Percentiles rank a stretch among this genome's conserved stretches.
phyloP scores from a whole-genome alignment of 2,888 invertebrate genomes.

The Hirtodrosophila alboralis region DNA sequence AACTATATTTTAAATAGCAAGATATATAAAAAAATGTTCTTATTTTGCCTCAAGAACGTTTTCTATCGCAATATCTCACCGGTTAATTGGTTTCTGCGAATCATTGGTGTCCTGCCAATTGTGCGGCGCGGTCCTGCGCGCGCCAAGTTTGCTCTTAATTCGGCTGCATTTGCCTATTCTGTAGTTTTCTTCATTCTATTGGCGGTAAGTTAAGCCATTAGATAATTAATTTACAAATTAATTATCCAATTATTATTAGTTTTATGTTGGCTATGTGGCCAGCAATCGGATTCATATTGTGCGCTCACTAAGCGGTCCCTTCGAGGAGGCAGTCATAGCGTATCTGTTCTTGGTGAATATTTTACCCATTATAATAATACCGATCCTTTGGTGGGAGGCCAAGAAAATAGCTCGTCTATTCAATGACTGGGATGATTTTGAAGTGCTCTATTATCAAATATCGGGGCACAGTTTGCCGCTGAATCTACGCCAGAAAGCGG shows the following conservation, averaged over 20 bases:
- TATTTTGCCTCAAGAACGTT: slow-evolving; percentile 78
- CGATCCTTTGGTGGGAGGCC: slow-evolving; percentile 88
- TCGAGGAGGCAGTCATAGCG: slow-evolving; percentile 90
- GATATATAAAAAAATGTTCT: neutral
- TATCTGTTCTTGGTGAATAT: slow-evolving; percentile 90
- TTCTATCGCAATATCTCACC: slow-evolving; percentile 85
- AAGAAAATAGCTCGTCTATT: slow-evolving; percentile 85
- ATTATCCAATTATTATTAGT: slow-evolving; percentile 51
- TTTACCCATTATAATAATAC: slow-evolving; percentile 87
- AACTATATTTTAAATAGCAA: neutral
- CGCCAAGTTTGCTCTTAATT: slow-evolving; percentile 85
- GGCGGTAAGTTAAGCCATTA: slow-evolving; percentile 71
- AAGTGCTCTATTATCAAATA: slow-evolving; percentile 87
- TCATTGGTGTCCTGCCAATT: slow-evolving; percentile 88
- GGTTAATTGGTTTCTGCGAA: slow-evolving; percentile 84
- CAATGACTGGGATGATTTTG: slow-evolving; percentile 89
- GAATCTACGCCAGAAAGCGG: slow-evolving; percentile 86
- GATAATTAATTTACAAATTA: neutral
- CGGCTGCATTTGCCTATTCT: slow-evolving; percentile 87
- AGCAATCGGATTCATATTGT: slow-evolving; percentile 87
- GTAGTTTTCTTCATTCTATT: slow-evolving; percentile 85
- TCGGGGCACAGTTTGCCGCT: slow-evolving; percentile 86
- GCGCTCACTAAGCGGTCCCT: slow-evolving; percentile 87
- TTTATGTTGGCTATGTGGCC: slow-evolving; percentile 87
- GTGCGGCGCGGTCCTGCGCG: slow-evolving; percentile 85